These are phyloP conservation scores for Dryobotodes eremita DNA, from an alignment of 2,888 invertebrate species.

Conservation along the genomic window DNA sequence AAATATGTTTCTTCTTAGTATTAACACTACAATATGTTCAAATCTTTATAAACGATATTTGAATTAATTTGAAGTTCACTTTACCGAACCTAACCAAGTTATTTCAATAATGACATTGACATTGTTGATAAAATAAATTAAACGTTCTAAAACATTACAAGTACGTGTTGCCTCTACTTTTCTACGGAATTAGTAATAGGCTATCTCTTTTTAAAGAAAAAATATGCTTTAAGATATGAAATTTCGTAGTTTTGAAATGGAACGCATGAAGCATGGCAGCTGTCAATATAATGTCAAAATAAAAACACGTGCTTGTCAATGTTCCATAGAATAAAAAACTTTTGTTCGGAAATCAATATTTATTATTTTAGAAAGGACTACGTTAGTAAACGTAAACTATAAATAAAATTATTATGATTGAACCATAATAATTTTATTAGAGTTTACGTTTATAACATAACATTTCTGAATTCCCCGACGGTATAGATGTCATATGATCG, in stretches of 20 bases:
- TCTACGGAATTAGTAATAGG: fast-evolving
- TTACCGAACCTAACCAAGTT: conserved; percentile 47
- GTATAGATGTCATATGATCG: not conserved
- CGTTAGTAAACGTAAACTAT: not conserved
- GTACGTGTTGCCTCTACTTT: not conserved
- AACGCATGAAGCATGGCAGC: conserved; percentile 33
- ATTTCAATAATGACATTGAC: conserved; percentile 13
- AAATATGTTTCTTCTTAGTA: conserved; percentile 19
- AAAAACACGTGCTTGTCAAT: conserved; percentile 48
- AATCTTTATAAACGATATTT: not conserved
- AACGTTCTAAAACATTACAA: not conserved
- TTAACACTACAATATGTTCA: conserved; percentile 13
- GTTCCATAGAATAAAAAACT: conserved; percentile 5
- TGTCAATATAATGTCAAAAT: conserved; percentile 50
- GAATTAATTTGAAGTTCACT: not conserved
- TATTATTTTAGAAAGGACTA: no score
- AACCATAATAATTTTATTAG: not conserved
- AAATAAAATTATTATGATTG: not conserved
- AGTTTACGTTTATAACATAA: not conserved
- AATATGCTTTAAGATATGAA: not conserved
- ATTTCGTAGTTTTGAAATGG: not conserved
- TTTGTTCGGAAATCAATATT: conserved; percentile 20
- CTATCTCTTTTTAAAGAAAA: conserved; percentile 5
- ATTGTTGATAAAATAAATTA: not conserved
- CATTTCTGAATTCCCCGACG: not conserved